phyloP scores from a whole-genome alignment of 2,797 vertebrate species.

The Naso thynnoides region DNA sequence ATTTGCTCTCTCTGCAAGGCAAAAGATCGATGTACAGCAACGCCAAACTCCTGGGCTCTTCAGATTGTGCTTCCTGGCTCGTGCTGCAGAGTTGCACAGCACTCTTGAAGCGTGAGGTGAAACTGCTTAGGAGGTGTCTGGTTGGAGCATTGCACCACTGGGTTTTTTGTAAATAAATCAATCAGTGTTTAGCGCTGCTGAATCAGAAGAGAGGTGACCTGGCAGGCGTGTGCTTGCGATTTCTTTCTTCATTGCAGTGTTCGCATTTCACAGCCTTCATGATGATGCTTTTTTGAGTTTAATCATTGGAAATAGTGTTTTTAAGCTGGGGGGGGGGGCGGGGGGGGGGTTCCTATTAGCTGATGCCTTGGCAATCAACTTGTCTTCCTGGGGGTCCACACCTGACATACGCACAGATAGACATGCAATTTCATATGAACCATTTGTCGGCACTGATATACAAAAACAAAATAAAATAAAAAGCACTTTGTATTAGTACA shows the following conservation, averaged over 20 bases:
- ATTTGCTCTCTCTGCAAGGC: slow-evolving; percentile 35
- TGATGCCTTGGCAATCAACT: too few relatives aligned
- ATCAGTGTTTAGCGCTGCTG: slow-evolving; percentile 43
- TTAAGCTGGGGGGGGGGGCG: not conserved
- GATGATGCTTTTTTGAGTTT: slow-evolving; percentile 1
- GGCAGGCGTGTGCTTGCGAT: slow-evolving; percentile 36
- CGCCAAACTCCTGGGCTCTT: slow-evolving; percentile 27
- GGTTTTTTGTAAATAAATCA: slow-evolving; percentile 45
- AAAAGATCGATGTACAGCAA: slow-evolving; percentile 34
- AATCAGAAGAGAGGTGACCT: slow-evolving; percentile 34
- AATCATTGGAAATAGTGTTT: not conserved
- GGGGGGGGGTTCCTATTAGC: too few relatives aligned
- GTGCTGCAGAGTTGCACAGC: slow-evolving; percentile 13
- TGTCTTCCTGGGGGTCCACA: too few relatives aligned
- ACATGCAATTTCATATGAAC: too few relatives aligned
- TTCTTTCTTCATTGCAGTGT: slow-evolving; percentile 21
- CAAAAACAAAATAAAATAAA: too few relatives aligned
- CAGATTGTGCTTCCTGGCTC: slow-evolving; percentile 20
- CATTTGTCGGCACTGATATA: too few relatives aligned
- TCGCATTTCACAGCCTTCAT: slow-evolving; percentile 27
- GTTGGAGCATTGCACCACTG: slow-evolving; percentile 19
- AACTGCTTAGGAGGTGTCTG: slow-evolving; percentile 42
- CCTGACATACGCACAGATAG: too few relatives aligned
- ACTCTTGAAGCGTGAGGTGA: slow-evolving; percentile 26
- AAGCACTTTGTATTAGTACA: too few relatives aligned